A percentile compares a stretch with the other conserved stretches of the same genome.
Evolutionary conservation across 2,888 invertebrate genomes (phyloP).

Genomic region (Microctonus hyperodae): DNA sequence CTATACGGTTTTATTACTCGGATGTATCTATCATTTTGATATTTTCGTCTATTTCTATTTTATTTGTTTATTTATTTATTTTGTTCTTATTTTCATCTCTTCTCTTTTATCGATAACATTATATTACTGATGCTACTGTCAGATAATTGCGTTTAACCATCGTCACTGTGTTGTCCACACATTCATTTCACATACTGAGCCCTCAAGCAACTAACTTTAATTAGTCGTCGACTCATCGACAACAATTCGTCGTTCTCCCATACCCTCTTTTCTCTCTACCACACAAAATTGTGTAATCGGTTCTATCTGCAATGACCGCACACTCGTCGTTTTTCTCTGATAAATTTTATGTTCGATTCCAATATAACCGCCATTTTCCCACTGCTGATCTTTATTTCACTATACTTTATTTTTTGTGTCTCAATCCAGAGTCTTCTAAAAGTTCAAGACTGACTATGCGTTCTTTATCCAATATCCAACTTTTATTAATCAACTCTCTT

Average conservation of each 20-base stretch:
- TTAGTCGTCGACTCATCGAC: conserved; percentile 40
- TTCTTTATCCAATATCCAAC: conserved; percentile 1
- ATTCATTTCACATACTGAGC: conserved; percentile 29
- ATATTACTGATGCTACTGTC: neutral
- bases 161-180: conserved; percentile 3
- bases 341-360: conserved; percentile 30
- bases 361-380: neutral
- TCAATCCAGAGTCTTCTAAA: conserved; percentile 10
- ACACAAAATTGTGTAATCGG: neutral
- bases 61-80: conserved; percentile 10
- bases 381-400: neutral
- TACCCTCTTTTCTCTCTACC: conserved; percentile 18
- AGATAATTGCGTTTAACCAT: neutral
- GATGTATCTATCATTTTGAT: neutral
- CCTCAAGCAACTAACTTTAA: conserved; percentile 46
- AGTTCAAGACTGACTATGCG: conserved; percentile 18
- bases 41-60: neutral
- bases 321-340: conserved; percentile 13
- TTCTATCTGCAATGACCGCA: conserved; percentile 3
- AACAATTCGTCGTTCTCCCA: conserved; percentile 27
- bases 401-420: conserved; percentile 19
- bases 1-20: conserved; percentile 18
- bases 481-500: conserved; percentile 17
- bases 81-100: conserved; percentile 8
- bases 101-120: conserved; percentile 33